Base-by-base conservation (phyloP, 2,888 invertebrate genomes). In the Sphaeridia pumilis region DNA sequence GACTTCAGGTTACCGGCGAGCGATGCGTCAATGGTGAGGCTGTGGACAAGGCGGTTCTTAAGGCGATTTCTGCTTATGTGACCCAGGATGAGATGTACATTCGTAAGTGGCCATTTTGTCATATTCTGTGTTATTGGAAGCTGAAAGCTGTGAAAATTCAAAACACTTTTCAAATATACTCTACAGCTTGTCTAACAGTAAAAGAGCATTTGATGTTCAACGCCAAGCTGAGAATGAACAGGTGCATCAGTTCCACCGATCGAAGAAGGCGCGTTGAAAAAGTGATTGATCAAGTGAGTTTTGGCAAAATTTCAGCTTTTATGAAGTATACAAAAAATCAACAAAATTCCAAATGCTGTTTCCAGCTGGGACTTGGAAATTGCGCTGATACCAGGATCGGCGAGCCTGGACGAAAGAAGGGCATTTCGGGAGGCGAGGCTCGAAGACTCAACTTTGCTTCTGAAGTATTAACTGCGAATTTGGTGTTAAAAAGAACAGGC, bases 401-500 rank as follows among this genome's bases (percentile, higher is more conserved):
- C 0, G 78, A 84, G 42, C 82, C 87, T 0, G 94, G 93, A 0
- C 73, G 86, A 20, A 74, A 87, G 34, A 90, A 89, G 73, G 93
- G 94, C 0, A 83, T 95, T 54, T 94, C 93, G 0, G 97, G 97
- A 0, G 97, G 97, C 0, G 97, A 97, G 73, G 85, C 85, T 77
- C 94, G 94, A 70, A 76, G 95, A 53, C 74, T 97, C 12, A 87
- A 94, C 0, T 94, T 98, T 69, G 97, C 95, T 20, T 87, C 92
- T n/a, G 97, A 97, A 74, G 84, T 83, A 66, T n/a, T n/a, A n/a
- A n/a, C n/a, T n/a, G n/a, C n/a, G n/a, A n/a, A n/a, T n/a, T n/a
- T n/a, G n/a, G n/a, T n/a, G n/a, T n/a, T n/a, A n/a, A 10, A 12
- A 4, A 45, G 5, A 4, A 43, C 22, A 21, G 24, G 20, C n/a